Evolutionary conservation across 2,888 invertebrate species (phyloP), one percentile per base, ranked within the genome.

Genomic region (Campoplex nolae): DNA sequence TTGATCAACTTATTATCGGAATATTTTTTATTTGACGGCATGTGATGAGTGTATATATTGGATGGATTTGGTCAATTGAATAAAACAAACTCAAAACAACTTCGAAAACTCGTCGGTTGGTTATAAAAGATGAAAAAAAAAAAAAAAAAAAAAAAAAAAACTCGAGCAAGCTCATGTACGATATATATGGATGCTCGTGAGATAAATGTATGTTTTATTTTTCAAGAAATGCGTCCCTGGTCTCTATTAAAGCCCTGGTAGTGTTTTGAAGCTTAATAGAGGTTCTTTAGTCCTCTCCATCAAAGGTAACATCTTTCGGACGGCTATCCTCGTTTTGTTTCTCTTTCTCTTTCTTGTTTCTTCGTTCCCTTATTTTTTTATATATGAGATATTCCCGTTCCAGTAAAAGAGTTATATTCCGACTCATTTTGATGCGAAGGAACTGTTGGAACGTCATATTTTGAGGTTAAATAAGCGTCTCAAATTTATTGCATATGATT

Each of bases 211-310:
- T 38, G 56, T 76, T 58, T 73, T 56, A 23, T 32, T 76, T 81
- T 82, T 88, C 81, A 90, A 84, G 87, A 89, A 91, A 87, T 91
- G 88, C 91, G 91, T 91, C 91, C 91, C 90, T 92, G 91, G 81
- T 71, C 48, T 73, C 58, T 84, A 16, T 70, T 87, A 90, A 89
- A 90, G 89, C 89, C 88, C 89, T 90, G 89, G 90, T 90, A 91
- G 90, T 90, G 90, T 92, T 92, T 91, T 90, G 88, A 90, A 90
- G 88, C 89, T 90, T 92, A 92, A 92, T 91, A 91, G 91, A 90
- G 91, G 90, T 91, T 91, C 91, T 91, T 62, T 90, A 91, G 90
- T 90, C 90, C 90, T 91, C 90, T 90, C 91, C 91, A 90, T 91
- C 91, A 92, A 90, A 92, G 92, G 91, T 91, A 91, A 91, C 91